Base-by-base conservation (phyloP, 2,113 vertebrate species). In the Cyanistes caeruleus region DNA sequence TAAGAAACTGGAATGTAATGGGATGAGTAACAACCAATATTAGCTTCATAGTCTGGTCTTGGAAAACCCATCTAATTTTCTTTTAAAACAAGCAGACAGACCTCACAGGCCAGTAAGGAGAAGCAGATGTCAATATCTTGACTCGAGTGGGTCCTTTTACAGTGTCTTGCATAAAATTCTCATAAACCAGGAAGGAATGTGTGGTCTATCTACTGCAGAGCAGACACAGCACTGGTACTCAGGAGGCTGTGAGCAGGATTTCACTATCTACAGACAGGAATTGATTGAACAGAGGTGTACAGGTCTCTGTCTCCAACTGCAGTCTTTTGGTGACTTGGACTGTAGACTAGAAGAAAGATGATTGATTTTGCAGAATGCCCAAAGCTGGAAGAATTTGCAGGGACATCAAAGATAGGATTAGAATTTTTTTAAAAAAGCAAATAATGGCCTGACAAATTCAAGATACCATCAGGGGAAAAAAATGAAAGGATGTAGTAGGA, bases 71-170 rank as follows among this genome's bases (percentile, higher is more conserved):
- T 92, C 60, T 89, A 55, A 90, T 93, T 95, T 89, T 69, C 76
- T 92, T 92, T 90, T 89, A 70, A 92, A 95, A 94, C 39, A 87
- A 86, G 80, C 60, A 96, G 96, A 90, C 76, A 77, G 83, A 77
- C 56, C 80, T 97, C 4, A n/a, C 49, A 89, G 80, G 69, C 89
- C 77, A 89, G 31, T 95, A 91, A 97, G 73, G 91, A 92, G 86
- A 95, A 97, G 95, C 93, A 96, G 89, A 95, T 95, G 95, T 91
- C 73, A 87, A 48, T 84, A 49, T 89, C 93, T 74, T 93, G 65
- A 93, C 80, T 95, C 43, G 7, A 93, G 70, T 82, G 70, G 77
- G 58, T 88, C 82, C 58, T 96, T 91, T 84, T 69, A 95, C 86
- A 87, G 56, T 68, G 65, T 63, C 84, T 92, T 67, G 17, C 84